Conservation (phyloP, 1,140 invertebrate species). For the Ips nitidus region DNA sequence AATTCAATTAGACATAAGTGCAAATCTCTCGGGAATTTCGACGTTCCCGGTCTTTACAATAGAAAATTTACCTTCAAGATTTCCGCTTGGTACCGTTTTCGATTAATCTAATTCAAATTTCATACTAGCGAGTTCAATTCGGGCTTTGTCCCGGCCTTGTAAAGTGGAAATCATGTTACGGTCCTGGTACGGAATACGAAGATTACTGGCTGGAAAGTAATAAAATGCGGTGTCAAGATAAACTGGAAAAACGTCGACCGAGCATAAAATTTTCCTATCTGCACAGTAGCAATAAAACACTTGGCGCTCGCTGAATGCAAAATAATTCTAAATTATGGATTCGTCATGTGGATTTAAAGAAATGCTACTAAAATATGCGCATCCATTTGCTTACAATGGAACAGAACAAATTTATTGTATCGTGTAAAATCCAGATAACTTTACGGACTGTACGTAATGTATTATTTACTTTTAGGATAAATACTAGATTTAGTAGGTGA, state of each 20-base stretch:
- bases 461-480: too few relatives aligned
- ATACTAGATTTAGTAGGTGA: too few relatives aligned
- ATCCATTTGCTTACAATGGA: constrained; percentile 4
- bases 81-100: background rate
- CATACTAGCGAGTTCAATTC: too few relatives aligned
- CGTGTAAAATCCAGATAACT: too few relatives aligned
- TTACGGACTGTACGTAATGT: too few relatives aligned
- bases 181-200: too few relatives aligned
- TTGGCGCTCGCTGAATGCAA: constrained; percentile 31
- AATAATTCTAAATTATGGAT: constrained; percentile 37
- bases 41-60: background rate
- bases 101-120: too few relatives aligned
- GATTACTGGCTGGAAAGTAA: constrained; percentile 15
- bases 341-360: constrained; percentile 27
- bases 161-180: too few relatives aligned
- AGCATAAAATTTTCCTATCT: constrained; percentile 34
- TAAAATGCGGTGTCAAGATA: constrained; percentile 30
- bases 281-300: constrained; percentile 32
- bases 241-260: constrained; percentile 23
- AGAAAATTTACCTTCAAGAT: background rate
- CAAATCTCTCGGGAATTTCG: constrained; percentile 11
- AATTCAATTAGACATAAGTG: constrained; percentile 51
- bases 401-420: too few relatives aligned
- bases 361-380: constrained; percentile 25
- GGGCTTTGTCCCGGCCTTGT: too few relatives aligned